phyloP scores from a whole-genome alignment of 35 echinoderm and acorn worm species.

The Strongylocentrotus purpuratus region DNA sequence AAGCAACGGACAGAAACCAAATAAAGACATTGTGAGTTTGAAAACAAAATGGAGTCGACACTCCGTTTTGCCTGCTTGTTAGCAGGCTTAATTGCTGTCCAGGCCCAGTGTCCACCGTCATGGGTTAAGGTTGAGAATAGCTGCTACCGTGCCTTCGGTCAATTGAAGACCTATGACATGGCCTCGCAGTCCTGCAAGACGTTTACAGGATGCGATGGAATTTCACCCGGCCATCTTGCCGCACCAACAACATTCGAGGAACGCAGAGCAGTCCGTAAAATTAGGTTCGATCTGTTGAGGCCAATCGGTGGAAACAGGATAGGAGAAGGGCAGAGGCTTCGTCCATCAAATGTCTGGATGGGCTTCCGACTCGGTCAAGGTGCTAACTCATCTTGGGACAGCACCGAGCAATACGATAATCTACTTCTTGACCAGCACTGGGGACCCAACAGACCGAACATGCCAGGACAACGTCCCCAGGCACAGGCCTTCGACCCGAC shows the following conservation, averaged over 20 bases:
- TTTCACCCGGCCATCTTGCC: not conserved
- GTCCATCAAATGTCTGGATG: not conserved
- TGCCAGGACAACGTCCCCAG: not conserved
- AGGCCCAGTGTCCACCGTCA: constrained; percentile 24
- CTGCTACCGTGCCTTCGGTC: constrained; percentile 30
- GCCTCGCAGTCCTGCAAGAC: not conserved
- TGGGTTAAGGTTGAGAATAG: constrained; percentile 27
- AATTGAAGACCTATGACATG: not conserved
- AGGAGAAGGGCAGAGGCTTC: constrained; percentile 21
- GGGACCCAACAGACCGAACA: not conserved
- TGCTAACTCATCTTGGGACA: constrained; percentile 14
- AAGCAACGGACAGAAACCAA: not conserved
- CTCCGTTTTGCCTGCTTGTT: constrained; percentile 45
- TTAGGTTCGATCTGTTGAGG: not conserved
- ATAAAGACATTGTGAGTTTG: not conserved
- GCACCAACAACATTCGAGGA: constrained; percentile 7
- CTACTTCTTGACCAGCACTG: not conserved
- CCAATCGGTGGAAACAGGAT: not conserved
- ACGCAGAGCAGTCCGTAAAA: not conserved
- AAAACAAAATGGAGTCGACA: constrained; percentile 39
- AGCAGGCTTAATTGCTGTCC: constrained; percentile 19
- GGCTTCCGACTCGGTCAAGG: constrained; percentile 28
- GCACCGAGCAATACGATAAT: not conserved
- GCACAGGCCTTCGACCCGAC: not conserved
- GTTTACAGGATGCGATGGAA: constrained; percentile 36